Base-by-base conservation (phyloP, 2,113 vertebrate species). In the Numenius arquata region DNA sequence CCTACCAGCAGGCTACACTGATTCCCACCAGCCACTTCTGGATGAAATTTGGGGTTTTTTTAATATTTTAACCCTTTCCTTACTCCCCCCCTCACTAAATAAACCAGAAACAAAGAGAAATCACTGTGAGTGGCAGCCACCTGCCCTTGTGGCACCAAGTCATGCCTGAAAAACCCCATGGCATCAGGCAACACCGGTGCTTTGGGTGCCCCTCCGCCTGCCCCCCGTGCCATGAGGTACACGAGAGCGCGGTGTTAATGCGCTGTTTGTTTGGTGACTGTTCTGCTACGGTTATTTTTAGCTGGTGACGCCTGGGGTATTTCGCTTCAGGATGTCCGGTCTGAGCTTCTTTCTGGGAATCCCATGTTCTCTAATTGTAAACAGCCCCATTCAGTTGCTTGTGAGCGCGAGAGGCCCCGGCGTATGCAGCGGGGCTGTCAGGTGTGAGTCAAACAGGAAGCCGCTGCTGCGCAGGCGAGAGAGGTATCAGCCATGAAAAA, bases 261-360 rank as follows among this genome's bases (percentile, higher is more conserved):
- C 8, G 18, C 41, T 78, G 95, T 73, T 94, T 86, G 91, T 83
- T 96, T 56, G 94, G 85, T 63, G 95, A 15, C 84, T 72, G 93
- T 48, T 91, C 71, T 85, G 94, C 88, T 78, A 3, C 12, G 63
- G 97, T 93, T 98, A 98, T 98, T 98, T 98, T 98, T 98, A 98
- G 98, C 91, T 12, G 63, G 90, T 97, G 97, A 98, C 98, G 97
- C 98, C 97, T 41, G 67, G 98, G 98, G 98, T 96, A 97, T 98
- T 98, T 98, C 97, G 97, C 95, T 97, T 93, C 97, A 97, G 98
- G 98, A 98, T 94, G 96, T 98, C 98, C 97, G 98, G 97, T 97
- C 98, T 96, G 97, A 97, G 98, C 93, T 80, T 96, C 98, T 98
- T 98, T 98, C 98, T 98, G 98, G 98, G 98, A 98, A 98, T 98